These are phyloP conservation scores for Corydoras maculifer DNA, from an alignment of 2,113 vertebrate species.

Conservation along the genomic window DNA sequence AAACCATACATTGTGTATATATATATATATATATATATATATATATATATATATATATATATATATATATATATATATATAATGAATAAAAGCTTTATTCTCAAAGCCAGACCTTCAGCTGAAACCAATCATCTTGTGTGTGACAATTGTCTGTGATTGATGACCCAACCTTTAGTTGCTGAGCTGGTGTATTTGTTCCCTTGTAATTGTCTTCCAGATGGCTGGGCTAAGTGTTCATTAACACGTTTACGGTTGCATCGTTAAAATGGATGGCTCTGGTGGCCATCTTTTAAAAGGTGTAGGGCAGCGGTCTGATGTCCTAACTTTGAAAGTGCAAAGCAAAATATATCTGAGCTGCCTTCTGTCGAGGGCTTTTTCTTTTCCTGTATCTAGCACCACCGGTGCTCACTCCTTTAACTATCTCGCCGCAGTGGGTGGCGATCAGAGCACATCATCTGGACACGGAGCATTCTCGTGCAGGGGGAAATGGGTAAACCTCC, in stretches of 20 bases:
- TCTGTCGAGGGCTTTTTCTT: neutral
- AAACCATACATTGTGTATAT: too few species aligned
- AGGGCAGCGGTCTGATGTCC: slow-evolving; percentile 47
- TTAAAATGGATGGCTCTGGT: slow-evolving; percentile 47
- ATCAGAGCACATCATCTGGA: neutral
- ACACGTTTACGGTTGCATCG: slow-evolving; percentile 60
- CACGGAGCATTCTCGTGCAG: slow-evolving; percentile 8
- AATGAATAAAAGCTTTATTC: too few species aligned
- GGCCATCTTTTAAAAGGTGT: slow-evolving; percentile 28
- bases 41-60: too few species aligned
- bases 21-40: too few species aligned
- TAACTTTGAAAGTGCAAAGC: slow-evolving; percentile 46
- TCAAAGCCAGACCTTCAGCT: slow-evolving; percentile 41
- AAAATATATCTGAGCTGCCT: slow-evolving; percentile 41
- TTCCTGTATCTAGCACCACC: neutral
- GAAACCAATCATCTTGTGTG: slow-evolving; percentile 64
- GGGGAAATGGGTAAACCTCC: slow-evolving; percentile 14
- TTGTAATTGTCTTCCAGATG: slow-evolving; percentile 77
- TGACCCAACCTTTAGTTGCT: slow-evolving; percentile 74
- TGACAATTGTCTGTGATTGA: slow-evolving; percentile 70
- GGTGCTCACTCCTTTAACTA: too few species aligned
- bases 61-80: too few species aligned
- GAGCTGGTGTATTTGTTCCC: slow-evolving; percentile 74
- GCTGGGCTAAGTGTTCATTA: slow-evolving; percentile 75
- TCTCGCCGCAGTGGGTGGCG: too few species aligned